Percentiles rank a stretch among this genome's conserved stretches.
These are phyloP conservation scores for Plebejus melissa DNA, from an alignment of 2,888 invertebrate genomes.

Conservation along the genomic window DNA sequence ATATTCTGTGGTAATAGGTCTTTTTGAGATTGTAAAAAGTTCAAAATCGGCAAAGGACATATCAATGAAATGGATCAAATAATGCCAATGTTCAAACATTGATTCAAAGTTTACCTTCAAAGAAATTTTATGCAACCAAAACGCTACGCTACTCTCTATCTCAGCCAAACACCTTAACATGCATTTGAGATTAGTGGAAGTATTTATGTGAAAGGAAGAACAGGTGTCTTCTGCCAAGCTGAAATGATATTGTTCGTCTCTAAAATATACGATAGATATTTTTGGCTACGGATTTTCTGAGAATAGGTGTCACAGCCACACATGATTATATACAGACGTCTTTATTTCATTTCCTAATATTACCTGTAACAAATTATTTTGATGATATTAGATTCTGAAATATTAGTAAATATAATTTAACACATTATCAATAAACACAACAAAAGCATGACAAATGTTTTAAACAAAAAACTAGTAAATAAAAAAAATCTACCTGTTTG, in stretches of 20 bases:
- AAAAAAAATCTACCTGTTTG: too few species aligned
- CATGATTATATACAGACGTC: not conserved
- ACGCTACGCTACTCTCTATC: not conserved
- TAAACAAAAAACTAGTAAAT: too few species aligned
- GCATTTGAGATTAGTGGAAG: slow-evolving; percentile 18
- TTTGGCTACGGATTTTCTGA: not conserved
- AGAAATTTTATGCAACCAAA: not conserved
- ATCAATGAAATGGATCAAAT: too few species aligned
- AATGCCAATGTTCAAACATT: too few species aligned
- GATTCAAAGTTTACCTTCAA: too few species aligned
- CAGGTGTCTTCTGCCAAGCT: slow-evolving; percentile 26
- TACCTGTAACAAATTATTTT: not conserved
- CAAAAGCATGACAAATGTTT: too few species aligned
- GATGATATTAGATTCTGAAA: not conserved
- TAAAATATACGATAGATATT: slow-evolving; percentile 11
- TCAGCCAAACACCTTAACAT: slow-evolving; percentile 7
- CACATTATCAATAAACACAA: too few species aligned
- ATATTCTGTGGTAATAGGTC: too few species aligned
- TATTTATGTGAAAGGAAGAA: slow-evolving; percentile 24
- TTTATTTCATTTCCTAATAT: not conserved
- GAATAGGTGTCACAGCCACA: slow-evolving; percentile 11
- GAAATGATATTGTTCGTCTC: slow-evolving; percentile 19
- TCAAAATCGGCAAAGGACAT: too few species aligned
- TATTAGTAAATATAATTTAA: too few species aligned
- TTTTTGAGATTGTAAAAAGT: too few species aligned